Conservation (phyloP, 2,888 invertebrate species). For the Mantis religiosa region DNA sequence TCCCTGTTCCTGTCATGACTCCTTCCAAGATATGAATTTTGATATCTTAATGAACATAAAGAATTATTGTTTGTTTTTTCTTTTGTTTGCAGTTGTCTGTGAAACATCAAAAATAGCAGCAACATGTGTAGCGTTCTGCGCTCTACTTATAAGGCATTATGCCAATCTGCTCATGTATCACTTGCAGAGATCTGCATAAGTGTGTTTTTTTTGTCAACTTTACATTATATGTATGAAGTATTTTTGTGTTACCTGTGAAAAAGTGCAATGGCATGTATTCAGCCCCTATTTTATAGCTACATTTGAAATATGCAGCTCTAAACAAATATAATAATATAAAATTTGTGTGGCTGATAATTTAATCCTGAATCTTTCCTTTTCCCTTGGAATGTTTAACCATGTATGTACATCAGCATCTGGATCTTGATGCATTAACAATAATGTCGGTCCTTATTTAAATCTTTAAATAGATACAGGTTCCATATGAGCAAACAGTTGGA, state of each 20-base stretch:
- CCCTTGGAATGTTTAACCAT: no score
- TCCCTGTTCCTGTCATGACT: no score
- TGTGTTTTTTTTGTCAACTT: neutral
- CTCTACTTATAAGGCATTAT: neutral
- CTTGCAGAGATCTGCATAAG: neutral
- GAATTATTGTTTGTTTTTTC: conserved; percentile 5
- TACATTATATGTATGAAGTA: neutral
- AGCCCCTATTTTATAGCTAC: neutral
- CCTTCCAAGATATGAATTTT: no score
- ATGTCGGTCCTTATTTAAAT: no score
- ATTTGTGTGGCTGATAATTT: neutral
- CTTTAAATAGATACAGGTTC: no score
- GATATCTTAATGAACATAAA: no score
- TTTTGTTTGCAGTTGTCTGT: conserved; percentile 52
- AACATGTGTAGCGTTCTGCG: neutral
- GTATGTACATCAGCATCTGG: no score
- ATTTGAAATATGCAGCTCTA: neutral
- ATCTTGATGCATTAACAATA: no score
- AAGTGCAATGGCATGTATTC: neutral
- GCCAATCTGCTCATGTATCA: neutral
- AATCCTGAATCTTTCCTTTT: no score
- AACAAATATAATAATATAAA: neutral
- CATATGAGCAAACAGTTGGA: no score
- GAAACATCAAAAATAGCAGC: conserved; percentile 46
- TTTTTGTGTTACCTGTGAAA: neutral